A percentile compares a stretch with the other conserved stretches of the same genome.
These are phyloP conservation scores for Neoaliturus tenellus DNA, from an alignment of 2,888 invertebrate species.

Conservation along the genomic window DNA sequence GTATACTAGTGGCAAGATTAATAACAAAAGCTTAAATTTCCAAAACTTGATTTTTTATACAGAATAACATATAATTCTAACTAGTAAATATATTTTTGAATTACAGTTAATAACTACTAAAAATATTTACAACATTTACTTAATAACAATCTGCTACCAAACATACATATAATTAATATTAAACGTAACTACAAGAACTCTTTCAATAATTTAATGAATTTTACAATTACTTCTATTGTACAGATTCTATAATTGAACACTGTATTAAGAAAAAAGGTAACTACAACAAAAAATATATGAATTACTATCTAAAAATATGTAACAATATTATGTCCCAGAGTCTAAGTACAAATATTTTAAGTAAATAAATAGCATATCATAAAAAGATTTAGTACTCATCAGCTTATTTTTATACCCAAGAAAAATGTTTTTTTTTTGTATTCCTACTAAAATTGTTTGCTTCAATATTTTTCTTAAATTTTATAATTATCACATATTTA, in stretches of 20 bases:
- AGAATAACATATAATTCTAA: not conserved
- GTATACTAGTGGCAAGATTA: not conserved
- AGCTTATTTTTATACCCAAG: too few relatives aligned
- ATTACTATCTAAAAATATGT: too few relatives aligned
- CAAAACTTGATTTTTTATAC: not conserved
- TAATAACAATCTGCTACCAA: constrained; percentile 9
- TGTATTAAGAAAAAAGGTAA: too few relatives aligned
- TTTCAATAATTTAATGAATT: not conserved
- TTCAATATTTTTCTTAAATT: too few relatives aligned
- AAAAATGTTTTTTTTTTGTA: too few relatives aligned
- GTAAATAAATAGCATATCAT: too few relatives aligned
- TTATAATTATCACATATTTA: too few relatives aligned
- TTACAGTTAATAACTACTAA: not conserved
- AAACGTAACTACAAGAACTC: not conserved
- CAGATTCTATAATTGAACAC: constrained; percentile 10
- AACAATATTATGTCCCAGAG: too few relatives aligned
- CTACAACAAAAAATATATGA: too few relatives aligned
- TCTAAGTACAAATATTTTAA: too few relatives aligned
- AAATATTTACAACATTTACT: not conserved
- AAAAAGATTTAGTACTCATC: too few relatives aligned
- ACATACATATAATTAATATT: not conserved
- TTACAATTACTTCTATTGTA: not conserved
- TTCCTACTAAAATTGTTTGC: too few relatives aligned
- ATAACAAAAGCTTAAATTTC: not conserved
- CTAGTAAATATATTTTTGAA: not conserved